phyloP scores from a whole-genome alignment of 2,888 invertebrate genomes.

The Sinelater perroti region DNA sequence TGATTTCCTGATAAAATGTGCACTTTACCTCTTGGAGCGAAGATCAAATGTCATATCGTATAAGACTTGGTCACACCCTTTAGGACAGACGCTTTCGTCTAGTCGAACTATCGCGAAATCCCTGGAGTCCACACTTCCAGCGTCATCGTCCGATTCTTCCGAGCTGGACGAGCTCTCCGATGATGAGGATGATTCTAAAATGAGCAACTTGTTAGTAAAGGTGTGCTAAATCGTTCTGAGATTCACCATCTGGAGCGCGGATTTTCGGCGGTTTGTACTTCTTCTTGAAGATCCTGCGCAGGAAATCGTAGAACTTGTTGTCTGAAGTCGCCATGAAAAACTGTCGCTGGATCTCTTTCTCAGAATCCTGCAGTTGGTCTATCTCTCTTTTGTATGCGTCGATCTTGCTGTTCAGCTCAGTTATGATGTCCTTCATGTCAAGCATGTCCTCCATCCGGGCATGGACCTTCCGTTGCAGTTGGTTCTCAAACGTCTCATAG shows the following conservation, averaged over 20 bases:
- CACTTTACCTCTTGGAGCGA: constrained; percentile 66
- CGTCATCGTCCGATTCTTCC: constrained; percentile 68
- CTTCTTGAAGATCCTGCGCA: constrained; percentile 83
- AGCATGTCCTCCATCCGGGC: constrained; percentile 57
- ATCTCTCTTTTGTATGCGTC: constrained; percentile 62
- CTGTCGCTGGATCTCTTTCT: constrained; percentile 62
- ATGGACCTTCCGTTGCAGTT: constrained; percentile 62
- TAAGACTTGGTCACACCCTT: constrained; percentile 73
- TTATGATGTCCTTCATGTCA: constrained; percentile 64
- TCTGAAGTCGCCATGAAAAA: constrained; percentile 69
- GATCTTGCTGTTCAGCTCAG: constrained; percentile 64
- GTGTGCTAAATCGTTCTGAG: too few relatives aligned
- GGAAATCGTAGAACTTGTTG: constrained; percentile 80
- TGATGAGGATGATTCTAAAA: constrained; percentile 52
- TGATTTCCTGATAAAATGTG: too few relatives aligned
- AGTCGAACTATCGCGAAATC: constrained; percentile 73
- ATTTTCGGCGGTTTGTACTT: constrained; percentile 77
- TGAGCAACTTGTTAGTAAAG: too few relatives aligned
- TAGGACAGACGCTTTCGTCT: constrained; percentile 77
- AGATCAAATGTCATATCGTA: constrained; percentile 73
- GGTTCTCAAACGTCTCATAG: constrained; percentile 75
- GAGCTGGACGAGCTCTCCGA: constrained; percentile 64
- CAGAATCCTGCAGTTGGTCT: constrained; percentile 60
- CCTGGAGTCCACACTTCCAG: constrained; percentile 69
- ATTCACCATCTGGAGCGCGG: constrained; percentile 63